Conservation (phyloP, 2,888 invertebrate species). For the Dolomedes plantarius region DNA sequence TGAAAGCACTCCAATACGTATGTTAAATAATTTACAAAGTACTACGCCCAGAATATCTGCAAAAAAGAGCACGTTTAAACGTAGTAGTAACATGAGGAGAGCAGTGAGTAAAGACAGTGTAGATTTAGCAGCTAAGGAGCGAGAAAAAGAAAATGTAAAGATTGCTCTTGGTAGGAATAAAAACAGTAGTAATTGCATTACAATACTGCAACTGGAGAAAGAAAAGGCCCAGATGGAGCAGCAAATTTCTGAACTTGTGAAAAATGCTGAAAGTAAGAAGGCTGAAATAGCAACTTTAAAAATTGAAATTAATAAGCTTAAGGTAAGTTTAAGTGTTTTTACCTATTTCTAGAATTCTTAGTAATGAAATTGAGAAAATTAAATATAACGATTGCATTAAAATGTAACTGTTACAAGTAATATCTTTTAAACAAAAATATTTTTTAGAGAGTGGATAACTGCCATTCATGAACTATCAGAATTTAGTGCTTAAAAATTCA, state of each 20-base stretch:
- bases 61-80: slow-evolving; percentile 37
- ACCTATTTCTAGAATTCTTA: not conserved
- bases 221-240: slow-evolving; percentile 77
- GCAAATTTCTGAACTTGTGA: slow-evolving; percentile 78
- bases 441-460: not conserved
- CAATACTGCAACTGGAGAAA: slow-evolving; percentile 75
- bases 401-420: not conserved
- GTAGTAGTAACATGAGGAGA: slow-evolving; percentile 60
- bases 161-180: slow-evolving; percentile 33
- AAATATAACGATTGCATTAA: not conserved
- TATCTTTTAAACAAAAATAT: not conserved
- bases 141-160: slow-evolving; percentile 68
- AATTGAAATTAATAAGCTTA: slow-evolving; percentile 77
- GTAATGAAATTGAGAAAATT: too few species aligned
- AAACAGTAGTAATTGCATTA: slow-evolving; percentile 63
- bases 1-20: slow-evolving; percentile 46
- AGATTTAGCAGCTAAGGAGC: slow-evolving; percentile 41
- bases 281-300: slow-evolving; percentile 78
- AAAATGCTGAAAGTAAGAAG: slow-evolving; percentile 77
- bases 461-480: too few species aligned
- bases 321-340: slow-evolving; percentile 72
- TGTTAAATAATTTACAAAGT: slow-evolving; percentile 54
- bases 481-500: too few species aligned
- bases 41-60: slow-evolving; percentile 10
- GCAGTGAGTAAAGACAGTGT: slow-evolving; percentile 69